Conservation (phyloP, 1,140 invertebrate species). For the Drosophila dunni region DNA sequence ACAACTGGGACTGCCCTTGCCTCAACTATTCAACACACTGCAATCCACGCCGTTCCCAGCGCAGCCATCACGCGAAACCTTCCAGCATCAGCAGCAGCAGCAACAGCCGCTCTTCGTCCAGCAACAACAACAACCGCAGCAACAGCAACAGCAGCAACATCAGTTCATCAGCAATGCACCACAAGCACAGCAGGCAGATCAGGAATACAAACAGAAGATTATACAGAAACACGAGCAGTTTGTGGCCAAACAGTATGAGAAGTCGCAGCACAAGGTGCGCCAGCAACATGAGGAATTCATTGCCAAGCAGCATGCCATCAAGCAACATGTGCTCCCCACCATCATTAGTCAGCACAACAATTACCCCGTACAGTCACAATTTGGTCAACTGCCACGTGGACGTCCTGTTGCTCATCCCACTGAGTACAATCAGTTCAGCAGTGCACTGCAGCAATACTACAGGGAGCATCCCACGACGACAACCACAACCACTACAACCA, state of each 20-base stretch:
- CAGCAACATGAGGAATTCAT: constrained; percentile 88
- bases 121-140: constrained; percentile 84
- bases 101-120: constrained; percentile 79
- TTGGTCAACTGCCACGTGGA: constrained; percentile 54
- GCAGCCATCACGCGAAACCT: constrained; percentile 70
- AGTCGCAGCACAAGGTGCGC: constrained; percentile 88
- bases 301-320: constrained; percentile 87
- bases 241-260: constrained; percentile 89
- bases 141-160: constrained; percentile 84
- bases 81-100: constrained; percentile 75
- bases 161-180: constrained; percentile 85
- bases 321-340: constrained; percentile 84
- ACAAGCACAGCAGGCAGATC: constrained; percentile 85
- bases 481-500: constrained; percentile 84
- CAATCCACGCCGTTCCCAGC: constrained; percentile 81
- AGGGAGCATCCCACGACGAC: constrained; percentile 85
- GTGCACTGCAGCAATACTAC: constrained; percentile 85
- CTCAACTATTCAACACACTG: constrained; percentile 72
- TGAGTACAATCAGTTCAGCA: constrained; percentile 84
- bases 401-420: constrained; percentile 84
- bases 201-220: constrained; percentile 86
- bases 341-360: constrained; percentile 69
- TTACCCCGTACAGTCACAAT: constrained; percentile 78
- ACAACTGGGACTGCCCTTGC: constrained; percentile 72
- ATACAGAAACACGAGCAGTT: constrained; percentile 90